Percentiles rank a stretch among this genome's conserved stretches.
Evolutionary conservation across 2,113 vertebrate genomes (phyloP).

Genomic region (Sula dactylatra): DNA sequence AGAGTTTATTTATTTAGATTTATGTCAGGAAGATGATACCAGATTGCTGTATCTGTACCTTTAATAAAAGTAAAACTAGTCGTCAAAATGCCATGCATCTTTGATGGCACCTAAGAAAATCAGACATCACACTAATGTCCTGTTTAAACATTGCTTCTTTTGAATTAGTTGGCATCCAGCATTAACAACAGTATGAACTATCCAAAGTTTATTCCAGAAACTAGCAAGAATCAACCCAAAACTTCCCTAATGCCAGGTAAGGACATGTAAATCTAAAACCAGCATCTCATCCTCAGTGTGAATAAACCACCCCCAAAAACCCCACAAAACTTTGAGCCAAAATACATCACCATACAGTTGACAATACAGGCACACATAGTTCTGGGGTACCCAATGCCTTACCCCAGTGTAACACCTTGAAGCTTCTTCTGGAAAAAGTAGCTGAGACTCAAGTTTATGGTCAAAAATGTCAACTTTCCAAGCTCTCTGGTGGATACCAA

Average conservation of each 20-base stretch:
- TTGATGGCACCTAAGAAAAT: background rate
- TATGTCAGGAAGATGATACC: background rate
- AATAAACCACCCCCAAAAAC: background rate
- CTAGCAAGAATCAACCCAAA: background rate
- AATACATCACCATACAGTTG: background rate
- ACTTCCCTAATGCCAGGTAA: background rate
- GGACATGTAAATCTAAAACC: background rate
- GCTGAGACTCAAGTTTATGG: background rate
- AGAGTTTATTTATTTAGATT: background rate
- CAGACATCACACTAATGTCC: background rate
- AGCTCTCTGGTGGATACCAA: background rate
- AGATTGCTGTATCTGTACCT: background rate
- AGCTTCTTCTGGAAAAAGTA: background rate
- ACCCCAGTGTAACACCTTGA: background rate
- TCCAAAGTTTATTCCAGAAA: background rate
- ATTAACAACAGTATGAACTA: background rate
- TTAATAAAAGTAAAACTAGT: background rate
- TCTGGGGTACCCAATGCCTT: background rate
- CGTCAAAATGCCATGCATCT: background rate
- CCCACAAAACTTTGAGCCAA: background rate
- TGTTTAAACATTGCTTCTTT: background rate
- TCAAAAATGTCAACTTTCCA: background rate
- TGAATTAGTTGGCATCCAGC: background rate
- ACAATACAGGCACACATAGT: background rate
- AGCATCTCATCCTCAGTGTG: background rate